Conservation (phyloP, 2,113 vertebrate species). For the Cryptotis parvus region DNA sequence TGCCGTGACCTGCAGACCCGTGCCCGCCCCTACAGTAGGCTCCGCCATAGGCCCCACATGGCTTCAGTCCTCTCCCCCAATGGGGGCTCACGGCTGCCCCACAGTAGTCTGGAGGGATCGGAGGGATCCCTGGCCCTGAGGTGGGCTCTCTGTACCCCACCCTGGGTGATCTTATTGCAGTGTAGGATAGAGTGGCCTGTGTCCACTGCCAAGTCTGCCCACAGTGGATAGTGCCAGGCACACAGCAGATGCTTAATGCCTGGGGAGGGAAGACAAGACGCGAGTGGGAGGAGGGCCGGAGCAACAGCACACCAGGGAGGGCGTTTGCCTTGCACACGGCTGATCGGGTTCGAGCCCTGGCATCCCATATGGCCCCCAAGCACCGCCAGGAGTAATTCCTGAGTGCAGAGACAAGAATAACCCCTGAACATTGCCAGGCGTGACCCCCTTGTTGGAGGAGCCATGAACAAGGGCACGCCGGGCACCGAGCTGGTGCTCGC, state of each 20-base stretch:
- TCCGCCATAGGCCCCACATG: background rate
- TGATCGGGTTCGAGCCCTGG: too few relatives aligned
- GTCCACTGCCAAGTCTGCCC: background rate
- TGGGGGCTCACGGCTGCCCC: background rate
- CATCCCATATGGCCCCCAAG: too few relatives aligned
- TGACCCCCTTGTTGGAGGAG: too few relatives aligned
- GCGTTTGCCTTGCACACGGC: too few relatives aligned
- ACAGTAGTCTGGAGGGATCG: background rate
- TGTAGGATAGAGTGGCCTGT: background rate
- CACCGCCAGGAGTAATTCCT: too few relatives aligned
- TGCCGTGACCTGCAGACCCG: conserved; percentile 20
- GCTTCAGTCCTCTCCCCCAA: background rate
- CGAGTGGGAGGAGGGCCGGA: too few relatives aligned
- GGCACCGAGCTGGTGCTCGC: background rate
- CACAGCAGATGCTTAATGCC: background rate
- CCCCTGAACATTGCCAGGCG: too few relatives aligned
- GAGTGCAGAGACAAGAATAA: too few relatives aligned
- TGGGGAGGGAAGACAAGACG: background rate
- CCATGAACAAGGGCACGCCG: background rate
- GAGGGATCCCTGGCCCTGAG: too few relatives aligned
- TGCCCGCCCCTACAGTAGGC: background rate
- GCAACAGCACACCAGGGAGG: too few relatives aligned
- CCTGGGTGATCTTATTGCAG: background rate
- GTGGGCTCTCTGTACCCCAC: background rate
- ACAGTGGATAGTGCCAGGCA: background rate